phyloP scores from a whole-genome alignment of 2,888 invertebrate species.

The Chydorus sphaericus region DNA sequence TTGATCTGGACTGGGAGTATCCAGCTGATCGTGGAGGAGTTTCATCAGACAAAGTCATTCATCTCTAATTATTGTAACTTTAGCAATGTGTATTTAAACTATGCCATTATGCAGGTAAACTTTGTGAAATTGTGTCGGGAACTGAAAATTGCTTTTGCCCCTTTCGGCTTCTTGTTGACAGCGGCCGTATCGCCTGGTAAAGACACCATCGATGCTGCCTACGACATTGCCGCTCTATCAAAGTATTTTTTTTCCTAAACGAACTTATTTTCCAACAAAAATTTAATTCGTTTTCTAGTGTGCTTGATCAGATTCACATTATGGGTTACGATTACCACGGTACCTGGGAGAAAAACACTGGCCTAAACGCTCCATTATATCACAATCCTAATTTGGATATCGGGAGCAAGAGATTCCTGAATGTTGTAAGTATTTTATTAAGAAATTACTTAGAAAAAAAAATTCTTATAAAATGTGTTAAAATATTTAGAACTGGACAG shows the following conservation, averaged over 20 bases:
- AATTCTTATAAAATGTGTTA: background rate
- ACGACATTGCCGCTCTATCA: background rate
- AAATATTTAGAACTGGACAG: constrained; percentile 26
- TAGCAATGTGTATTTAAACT: background rate
- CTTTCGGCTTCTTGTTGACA: constrained; percentile 38
- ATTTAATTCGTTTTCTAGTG: constrained; percentile 26
- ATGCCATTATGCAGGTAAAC: constrained; percentile 27
- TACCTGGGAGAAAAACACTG: constrained; percentile 45
- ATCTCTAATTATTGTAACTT: background rate
- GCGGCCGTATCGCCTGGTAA: constrained; percentile 44
- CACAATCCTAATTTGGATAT: constrained; percentile 22
- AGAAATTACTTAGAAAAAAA: background rate
- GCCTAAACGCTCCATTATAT: constrained; percentile 51
- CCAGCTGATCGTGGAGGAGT: constrained; percentile 19
- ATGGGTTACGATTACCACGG: constrained; percentile 64
- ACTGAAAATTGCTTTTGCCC: constrained; percentile 38
- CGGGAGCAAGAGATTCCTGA: constrained; percentile 26
- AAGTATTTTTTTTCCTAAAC: background rate
- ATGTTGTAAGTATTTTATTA: constrained; percentile 31
- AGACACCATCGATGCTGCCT: constrained; percentile 21
- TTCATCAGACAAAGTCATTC: constrained; percentile 19
- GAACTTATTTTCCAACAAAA: background rate
- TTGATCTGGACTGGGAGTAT: constrained; percentile 50
- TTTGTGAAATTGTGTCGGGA: constrained; percentile 40
- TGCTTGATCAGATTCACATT: constrained; percentile 48